These are phyloP conservation scores for Megalops atlanticus DNA, from an alignment of 2,113 vertebrate species.

Conservation along the genomic window DNA sequence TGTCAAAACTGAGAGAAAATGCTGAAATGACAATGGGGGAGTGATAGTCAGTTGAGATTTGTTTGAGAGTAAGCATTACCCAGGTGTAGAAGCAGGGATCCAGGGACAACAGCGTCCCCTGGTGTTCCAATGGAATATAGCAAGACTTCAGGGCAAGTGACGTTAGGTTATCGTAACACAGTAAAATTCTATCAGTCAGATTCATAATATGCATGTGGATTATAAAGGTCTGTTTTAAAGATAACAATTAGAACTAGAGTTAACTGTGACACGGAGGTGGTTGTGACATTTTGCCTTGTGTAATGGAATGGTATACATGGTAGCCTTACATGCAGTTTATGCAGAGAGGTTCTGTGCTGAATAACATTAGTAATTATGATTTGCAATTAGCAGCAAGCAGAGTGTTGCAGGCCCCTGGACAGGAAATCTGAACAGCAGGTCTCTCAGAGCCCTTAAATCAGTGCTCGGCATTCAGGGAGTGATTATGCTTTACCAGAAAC, in stretches of 20 bases:
- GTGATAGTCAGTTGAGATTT: neutral
- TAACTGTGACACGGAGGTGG: neutral
- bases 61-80: neutral
- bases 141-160: neutral
- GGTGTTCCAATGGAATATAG: slow-evolving; percentile 30
- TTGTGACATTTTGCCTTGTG: neutral
- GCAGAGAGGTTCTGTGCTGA: slow-evolving; percentile 8
- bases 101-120: slow-evolving; percentile 25
- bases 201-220: neutral
- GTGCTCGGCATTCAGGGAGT: slow-evolving; percentile 28
- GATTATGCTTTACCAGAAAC: slow-evolving; percentile 45
- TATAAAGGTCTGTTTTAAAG: neutral
- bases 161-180: neutral
- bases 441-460: slow-evolving; percentile 38
- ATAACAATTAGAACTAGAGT: neutral
- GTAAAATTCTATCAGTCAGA: neutral
- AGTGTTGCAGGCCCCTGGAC: slow-evolving; percentile 32
- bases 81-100: slow-evolving; percentile 20
- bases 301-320: neutral
- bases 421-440: slow-evolving; percentile 34
- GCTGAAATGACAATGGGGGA: neutral
- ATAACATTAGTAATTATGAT: slow-evolving; percentile 30
- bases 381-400: slow-evolving; percentile 34
- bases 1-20: neutral
- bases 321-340: neutral